These are phyloP conservation scores for Ctena decussata DNA, from an alignment of 2,888 invertebrate species.

Conservation along the genomic window DNA sequence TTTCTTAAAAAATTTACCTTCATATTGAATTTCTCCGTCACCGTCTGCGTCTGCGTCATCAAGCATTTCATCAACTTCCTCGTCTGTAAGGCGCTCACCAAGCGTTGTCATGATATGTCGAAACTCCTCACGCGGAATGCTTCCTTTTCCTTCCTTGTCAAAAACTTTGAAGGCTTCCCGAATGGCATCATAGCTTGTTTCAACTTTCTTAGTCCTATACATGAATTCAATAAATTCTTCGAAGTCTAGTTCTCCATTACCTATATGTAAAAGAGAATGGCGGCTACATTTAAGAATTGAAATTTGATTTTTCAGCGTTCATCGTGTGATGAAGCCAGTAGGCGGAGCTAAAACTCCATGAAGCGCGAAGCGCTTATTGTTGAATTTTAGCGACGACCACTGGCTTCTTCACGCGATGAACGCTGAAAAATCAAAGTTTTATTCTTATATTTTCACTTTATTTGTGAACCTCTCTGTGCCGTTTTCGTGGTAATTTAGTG, in stretches of 20 bases:
- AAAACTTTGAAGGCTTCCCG: conserved; percentile 66
- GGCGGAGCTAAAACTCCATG: too few species aligned
- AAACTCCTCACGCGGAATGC: conserved; percentile 60
- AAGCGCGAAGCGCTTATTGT: too few species aligned
- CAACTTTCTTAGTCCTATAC: conserved; percentile 59
- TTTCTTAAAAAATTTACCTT: conserved; percentile 52
- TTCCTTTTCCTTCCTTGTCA: conserved; percentile 58
- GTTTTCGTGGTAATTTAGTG: too few species aligned
- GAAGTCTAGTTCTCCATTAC: conserved; percentile 61
- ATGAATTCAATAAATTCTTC: conserved; percentile 63
- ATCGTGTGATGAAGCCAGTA: too few species aligned
- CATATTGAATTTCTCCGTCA: conserved; percentile 60
- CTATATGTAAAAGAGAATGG: conserved; percentile 14
- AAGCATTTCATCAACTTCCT: conserved; percentile 69
- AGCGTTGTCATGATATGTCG: conserved; percentile 70
- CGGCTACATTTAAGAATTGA: too few species aligned
- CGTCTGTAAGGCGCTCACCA: conserved; percentile 67
- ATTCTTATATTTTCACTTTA: too few species aligned
- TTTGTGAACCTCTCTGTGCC: too few species aligned
- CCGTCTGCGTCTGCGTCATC: conserved; percentile 67
- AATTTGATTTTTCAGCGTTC: too few species aligned
- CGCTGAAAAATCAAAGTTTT: too few species aligned
- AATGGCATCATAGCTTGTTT: conserved; percentile 57
- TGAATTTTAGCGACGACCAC: too few species aligned
- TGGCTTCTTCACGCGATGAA: too few species aligned